Percentiles rank a stretch among this genome's conserved stretches.
phyloP scores from a whole-genome alignment of 2,888 invertebrate species.

The Neocrepidodera transversa region DNA sequence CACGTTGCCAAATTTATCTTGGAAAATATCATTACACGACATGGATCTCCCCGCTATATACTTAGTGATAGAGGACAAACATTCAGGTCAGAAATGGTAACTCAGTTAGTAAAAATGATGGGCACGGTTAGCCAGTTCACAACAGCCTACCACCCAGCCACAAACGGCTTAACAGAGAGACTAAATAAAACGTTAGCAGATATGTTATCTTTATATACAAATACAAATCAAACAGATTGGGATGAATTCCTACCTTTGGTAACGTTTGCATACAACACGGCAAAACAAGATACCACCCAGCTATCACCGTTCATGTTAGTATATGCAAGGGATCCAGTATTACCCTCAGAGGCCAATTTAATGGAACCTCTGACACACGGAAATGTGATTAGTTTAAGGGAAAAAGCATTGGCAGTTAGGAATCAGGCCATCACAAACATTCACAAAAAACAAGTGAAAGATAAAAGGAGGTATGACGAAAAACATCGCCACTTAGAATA shows the following conservation, averaged over 20 bases:
- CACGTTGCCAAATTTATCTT: slow-evolving; percentile 39
- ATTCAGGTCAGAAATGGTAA: slow-evolving; percentile 34
- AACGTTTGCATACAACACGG: slow-evolving; percentile 43
- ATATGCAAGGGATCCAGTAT: slow-evolving; percentile 10
- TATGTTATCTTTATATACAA: no score
- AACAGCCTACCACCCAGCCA: no score
- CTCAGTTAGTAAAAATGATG: not conserved
- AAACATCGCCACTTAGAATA: slow-evolving; percentile 39
- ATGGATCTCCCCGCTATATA: slow-evolving; percentile 28
- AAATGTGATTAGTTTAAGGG: not conserved
- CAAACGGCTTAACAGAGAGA: no score
- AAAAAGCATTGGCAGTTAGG: slow-evolving; percentile 24
- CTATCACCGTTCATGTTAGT: slow-evolving; percentile 6
- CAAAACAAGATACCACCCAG: slow-evolving; percentile 37
- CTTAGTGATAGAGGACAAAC: slow-evolving; percentile 32
- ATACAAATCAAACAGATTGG: slow-evolving; percentile 30
- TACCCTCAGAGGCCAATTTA: slow-evolving; percentile 20
- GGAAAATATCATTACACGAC: slow-evolving; percentile 33
- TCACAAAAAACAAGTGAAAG: slow-evolving; percentile 29
- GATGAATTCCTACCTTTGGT: slow-evolving; percentile 29
- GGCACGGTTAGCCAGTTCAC: no score
- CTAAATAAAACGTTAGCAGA: no score
- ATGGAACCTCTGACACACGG: not conserved
- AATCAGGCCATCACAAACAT: slow-evolving; percentile 38
- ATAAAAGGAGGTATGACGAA: slow-evolving; percentile 41